Percentiles rank a stretch among this genome's conserved stretches.
Evolutionary conservation across 2,888 invertebrate genomes (phyloP).

Genomic region (Hydroisotoma schaefferi): DNA sequence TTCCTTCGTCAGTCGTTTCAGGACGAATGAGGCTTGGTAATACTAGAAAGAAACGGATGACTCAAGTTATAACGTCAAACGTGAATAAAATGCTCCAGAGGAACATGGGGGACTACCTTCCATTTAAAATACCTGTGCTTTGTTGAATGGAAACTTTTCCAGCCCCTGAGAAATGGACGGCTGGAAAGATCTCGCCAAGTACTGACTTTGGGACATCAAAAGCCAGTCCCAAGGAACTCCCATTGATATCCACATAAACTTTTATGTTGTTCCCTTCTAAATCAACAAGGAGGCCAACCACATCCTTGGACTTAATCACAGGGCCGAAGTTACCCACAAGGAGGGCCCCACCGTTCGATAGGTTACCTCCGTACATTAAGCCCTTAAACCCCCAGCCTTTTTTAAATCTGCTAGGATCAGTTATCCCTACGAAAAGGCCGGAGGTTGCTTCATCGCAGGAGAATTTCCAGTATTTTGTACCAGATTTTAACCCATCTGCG

Average conservation of each 20-base stretch:
- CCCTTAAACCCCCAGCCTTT: constrained; percentile 19
- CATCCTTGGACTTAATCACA: neutral
- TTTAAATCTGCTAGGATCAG: constrained; percentile 9
- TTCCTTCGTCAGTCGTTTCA: constrained; percentile 4
- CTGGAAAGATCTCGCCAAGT: constrained; percentile 11
- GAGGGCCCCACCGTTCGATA: constrained; percentile 13
- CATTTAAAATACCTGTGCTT: neutral
- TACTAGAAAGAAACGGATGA: neutral
- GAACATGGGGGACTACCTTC: too few relatives aligned
- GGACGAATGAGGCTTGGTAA: neutral
- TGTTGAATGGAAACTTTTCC: constrained; percentile 16
- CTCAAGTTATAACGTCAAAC: too few relatives aligned
- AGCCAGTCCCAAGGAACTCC: constrained; percentile 11
- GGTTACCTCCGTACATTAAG: constrained; percentile 18
- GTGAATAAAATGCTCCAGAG: too few relatives aligned
- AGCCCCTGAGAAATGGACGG: constrained; percentile 12
- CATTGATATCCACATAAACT: constrained; percentile 21
- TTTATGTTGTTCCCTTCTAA: constrained; percentile 5
- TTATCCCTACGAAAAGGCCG: constrained; percentile 13
- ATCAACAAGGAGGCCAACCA: constrained; percentile 9
- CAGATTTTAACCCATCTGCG: neutral
- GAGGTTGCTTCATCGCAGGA: neutral
- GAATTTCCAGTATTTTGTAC: constrained; percentile 11
- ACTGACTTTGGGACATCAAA: constrained; percentile 13
- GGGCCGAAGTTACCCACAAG: constrained; percentile 18